Conservation (phyloP, 2,113 vertebrate species). For the Lagopus muta region DNA sequence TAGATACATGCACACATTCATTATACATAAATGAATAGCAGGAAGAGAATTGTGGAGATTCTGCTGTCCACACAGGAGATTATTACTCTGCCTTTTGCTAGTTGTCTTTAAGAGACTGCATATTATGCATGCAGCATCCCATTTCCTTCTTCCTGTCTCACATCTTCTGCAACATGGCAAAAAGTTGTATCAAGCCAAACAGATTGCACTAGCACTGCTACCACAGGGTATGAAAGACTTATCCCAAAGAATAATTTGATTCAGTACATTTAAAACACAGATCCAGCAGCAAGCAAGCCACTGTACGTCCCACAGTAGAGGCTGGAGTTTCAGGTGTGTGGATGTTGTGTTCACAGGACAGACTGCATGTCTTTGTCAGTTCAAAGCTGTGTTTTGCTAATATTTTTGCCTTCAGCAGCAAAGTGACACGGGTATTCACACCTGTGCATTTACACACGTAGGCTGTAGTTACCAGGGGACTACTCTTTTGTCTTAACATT, state of each 20-base stretch:
- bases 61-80: neutral
- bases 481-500: neutral
- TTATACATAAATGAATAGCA: neutral
- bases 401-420: neutral
- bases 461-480: neutral
- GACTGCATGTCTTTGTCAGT: neutral
- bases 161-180: neutral
- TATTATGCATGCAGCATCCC: neutral
- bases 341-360: neutral
- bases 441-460: neutral
- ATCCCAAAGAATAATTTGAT: neutral
- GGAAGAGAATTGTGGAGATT: neutral
- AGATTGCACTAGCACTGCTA: too few relatives aligned
- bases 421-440: neutral
- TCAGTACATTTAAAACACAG: neutral
- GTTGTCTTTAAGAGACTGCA: neutral
- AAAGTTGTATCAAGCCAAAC: neutral
- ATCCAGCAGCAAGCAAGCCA: neutral
- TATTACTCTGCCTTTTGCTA: neutral
- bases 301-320: neutral
- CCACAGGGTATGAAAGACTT: neutral
- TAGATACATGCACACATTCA: neutral
- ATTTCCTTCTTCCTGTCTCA: neutral
- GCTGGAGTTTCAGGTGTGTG: neutral
- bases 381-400: neutral